Base-by-base conservation (phyloP, 2,888 invertebrate genomes). In the Caradrina kadenii region DNA sequence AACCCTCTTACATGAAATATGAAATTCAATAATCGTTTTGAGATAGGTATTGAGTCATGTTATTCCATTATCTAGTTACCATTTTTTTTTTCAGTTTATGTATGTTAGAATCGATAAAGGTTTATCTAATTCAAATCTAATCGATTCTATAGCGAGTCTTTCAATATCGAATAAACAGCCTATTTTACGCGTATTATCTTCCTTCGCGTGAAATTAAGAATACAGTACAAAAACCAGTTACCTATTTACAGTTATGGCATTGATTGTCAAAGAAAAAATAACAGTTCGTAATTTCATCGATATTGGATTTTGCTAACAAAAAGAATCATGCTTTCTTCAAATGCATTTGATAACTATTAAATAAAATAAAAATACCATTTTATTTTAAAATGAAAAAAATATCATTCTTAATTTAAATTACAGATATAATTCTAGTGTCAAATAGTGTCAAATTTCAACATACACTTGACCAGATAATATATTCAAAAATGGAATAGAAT, bases 121-220 rank as follows among this genome's bases (percentile, higher is more conserved):
- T 48, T 74, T 22, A 35, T 59, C 4, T 26, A 42, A 45, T 53
- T 60, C 52, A 71, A 52, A 53, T 48, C 17, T 15, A 31, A 73
- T 26, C 35, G 21, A 49, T 59, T 63, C 42, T 56, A 49, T n/a
- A 35, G 19, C 8, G 17, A 19, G 31, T 48, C 10, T 63, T 35
- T 63, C 7, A 55, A 39, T 53, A 31, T 42, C 10, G 15, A 39
- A 42, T 55, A 50, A 74, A 59, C n/a, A 60, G 26, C 8, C 19
- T 63, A 71, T 74, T 77, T 71, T 39, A 56, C 63, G 59, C 35
- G 42, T n/a, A 59, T 71, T 70, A 77, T 71, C n/a, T 42, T 53
- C 49, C 8, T 55, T 59, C 1, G 26, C 39, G 50, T 74, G 49
- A 54, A 55, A 71, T 70, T 35, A 59, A 26, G 52, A 63, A 48